phyloP scores from a whole-genome alignment of 2,888 invertebrate species.

The Pollenia amentaria region DNA sequence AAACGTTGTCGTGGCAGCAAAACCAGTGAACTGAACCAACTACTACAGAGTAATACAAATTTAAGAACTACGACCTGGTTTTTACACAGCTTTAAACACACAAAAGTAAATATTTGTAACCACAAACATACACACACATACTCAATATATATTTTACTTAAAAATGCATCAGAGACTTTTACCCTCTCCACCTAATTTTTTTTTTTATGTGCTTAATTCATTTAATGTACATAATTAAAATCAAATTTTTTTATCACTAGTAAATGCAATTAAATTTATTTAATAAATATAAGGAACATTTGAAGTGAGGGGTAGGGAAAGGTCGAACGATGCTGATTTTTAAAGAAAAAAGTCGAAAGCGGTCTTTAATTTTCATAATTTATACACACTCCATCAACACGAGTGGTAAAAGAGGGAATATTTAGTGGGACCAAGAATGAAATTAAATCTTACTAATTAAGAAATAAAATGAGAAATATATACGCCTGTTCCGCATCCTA shows the following conservation, averaged over 20 bases:
- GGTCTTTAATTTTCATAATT: too few species aligned
- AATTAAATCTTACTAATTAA: too few species aligned
- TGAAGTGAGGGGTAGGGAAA: neutral
- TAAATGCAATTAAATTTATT: constrained; percentile 55
- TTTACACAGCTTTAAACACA: constrained; percentile 61
- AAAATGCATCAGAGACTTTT: neutral
- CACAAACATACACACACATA: neutral
- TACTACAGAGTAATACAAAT: constrained; percentile 43
- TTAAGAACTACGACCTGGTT: constrained; percentile 68
- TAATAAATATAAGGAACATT: neutral
- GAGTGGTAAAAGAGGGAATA: too few species aligned
- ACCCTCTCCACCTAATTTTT: neutral
- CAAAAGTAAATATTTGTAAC: constrained; percentile 7
- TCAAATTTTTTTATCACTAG: constrained; percentile 35
- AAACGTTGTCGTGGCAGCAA: constrained; percentile 11
- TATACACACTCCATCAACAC: too few species aligned
- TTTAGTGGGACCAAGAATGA: too few species aligned
- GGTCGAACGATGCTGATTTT: too few species aligned
- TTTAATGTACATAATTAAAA: constrained; percentile 45
- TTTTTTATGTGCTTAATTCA: constrained; percentile 35
- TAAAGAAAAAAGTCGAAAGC: neutral
- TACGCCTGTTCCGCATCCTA: too few species aligned
- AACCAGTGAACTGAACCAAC: constrained; percentile 42
- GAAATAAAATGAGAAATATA: too few species aligned
- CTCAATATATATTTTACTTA: constrained; percentile 1